phyloP scores from a whole-genome alignment of 23 tunicate species.

The Phallusia fumigata region DNA sequence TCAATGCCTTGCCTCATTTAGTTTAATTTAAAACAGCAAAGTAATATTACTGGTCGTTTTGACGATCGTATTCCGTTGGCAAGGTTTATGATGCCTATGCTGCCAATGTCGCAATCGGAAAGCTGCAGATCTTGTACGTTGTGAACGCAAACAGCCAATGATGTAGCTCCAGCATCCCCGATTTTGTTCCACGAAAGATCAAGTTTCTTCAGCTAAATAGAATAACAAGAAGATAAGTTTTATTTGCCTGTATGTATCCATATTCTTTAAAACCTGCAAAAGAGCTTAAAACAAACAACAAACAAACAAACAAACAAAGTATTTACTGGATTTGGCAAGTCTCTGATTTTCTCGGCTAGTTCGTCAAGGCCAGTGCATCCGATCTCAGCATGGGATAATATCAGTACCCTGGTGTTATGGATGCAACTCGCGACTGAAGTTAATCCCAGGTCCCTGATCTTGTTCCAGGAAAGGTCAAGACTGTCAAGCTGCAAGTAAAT shows the following conservation, averaged over 20 bases:
- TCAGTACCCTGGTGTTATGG: neutral
- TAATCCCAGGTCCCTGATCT: neutral
- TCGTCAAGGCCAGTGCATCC: neutral
- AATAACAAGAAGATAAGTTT: too few relatives aligned
- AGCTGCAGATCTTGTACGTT: neutral
- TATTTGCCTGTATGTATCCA: too few relatives aligned
- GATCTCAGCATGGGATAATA: neutral
- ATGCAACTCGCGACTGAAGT: neutral
- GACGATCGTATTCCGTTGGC: too few relatives aligned
- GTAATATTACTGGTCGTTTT: too few relatives aligned
- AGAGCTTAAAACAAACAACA: neutral
- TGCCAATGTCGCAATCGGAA: neutral
- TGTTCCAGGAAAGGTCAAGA: neutral
- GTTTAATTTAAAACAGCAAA: too few relatives aligned
- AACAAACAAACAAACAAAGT: neutral
- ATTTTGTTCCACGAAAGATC: neutral
- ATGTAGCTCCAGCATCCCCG: neutral
- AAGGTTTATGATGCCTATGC: neutral
- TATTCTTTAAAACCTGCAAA: too few relatives aligned
- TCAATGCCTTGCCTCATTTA: too few relatives aligned
- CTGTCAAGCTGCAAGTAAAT: too few relatives aligned
- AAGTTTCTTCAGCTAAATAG: neutral
- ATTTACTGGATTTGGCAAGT: neutral
- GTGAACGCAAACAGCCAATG: neutral
- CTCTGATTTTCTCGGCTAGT: neutral